phyloP scores from a whole-genome alignment of 2,797 vertebrate genomes.

The Sebastes hubbsi region DNA sequence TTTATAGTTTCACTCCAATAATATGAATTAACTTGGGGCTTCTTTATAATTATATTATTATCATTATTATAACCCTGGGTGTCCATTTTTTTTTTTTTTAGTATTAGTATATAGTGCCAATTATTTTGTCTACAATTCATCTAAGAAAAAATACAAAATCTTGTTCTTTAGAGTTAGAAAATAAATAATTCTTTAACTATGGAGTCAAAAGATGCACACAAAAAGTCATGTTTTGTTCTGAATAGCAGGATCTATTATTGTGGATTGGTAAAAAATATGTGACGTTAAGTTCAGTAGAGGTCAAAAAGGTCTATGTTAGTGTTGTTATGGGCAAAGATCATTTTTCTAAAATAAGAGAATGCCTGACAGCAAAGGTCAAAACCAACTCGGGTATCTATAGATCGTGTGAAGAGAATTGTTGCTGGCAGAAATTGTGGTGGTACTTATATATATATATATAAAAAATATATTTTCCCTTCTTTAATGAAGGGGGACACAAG shows the following conservation, averaged over 20 bases:
- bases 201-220: slow-evolving; percentile 77
- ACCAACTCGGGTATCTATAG: slow-evolving; percentile 20
- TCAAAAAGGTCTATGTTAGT: slow-evolving; percentile 43
- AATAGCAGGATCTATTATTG: slow-evolving; percentile 98
- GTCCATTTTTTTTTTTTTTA: neutral
- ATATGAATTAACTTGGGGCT: slow-evolving; percentile 28
- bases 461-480: slow-evolving; percentile 41
- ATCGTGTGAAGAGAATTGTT: slow-evolving; percentile 24
- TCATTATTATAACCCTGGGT: neutral
- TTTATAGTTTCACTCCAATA: slow-evolving; percentile 35
- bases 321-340: slow-evolving; percentile 17
- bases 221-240: slow-evolving; percentile 79
- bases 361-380: slow-evolving; percentile 7
- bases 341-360: slow-evolving; percentile 17
- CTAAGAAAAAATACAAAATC: slow-evolving; percentile 31
- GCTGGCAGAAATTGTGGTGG: slow-evolving; percentile 13
- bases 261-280: slow-evolving; percentile 54
- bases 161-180: slow-evolving; percentile 18
- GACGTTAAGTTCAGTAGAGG: slow-evolving; percentile 19
- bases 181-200: slow-evolving; percentile 30
- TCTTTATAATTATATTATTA: neutral
- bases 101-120: slow-evolving; percentile 30
- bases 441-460: neutral
- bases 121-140: slow-evolving; percentile 15
- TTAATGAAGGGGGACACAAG: slow-evolving; percentile 60